Evolutionary conservation across 2,113 vertebrate genomes (phyloP).

Genomic region (Diadophis punctatus): DNA sequence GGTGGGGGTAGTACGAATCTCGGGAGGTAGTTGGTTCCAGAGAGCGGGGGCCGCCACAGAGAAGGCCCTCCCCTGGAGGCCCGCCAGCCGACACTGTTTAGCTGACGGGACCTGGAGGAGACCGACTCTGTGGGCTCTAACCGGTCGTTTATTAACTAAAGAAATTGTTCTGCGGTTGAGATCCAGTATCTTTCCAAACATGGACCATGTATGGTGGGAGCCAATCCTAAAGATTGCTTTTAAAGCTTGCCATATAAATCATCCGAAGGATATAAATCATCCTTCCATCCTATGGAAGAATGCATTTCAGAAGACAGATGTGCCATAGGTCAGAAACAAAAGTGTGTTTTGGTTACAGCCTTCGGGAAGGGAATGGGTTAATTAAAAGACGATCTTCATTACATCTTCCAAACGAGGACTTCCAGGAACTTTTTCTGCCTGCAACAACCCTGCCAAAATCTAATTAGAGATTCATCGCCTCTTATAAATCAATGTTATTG

Average conservation of each 20-base stretch:
- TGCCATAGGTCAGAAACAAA: slow-evolving; percentile 37
- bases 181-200: neutral
- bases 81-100: too few species aligned
- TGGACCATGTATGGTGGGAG: neutral
- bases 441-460: slow-evolving; percentile 81
- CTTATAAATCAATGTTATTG: slow-evolving; percentile 89
- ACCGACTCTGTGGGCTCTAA: too few species aligned
- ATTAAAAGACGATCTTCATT: slow-evolving; percentile 71
- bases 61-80: too few species aligned
- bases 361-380: slow-evolving; percentile 68
- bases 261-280: too few species aligned
- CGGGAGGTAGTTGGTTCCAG: too few species aligned
- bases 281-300: neutral
- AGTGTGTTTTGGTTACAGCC: slow-evolving; percentile 36
- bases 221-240: neutral
- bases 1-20: too few species aligned
- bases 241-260: neutral
- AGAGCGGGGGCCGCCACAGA: too few species aligned
- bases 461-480: slow-evolving; percentile 91
- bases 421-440: slow-evolving; percentile 70
- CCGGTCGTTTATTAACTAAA: slow-evolving; percentile 14
- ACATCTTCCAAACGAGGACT: slow-evolving; percentile 77
- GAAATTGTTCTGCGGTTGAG: neutral
- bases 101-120: too few species aligned
- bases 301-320: slow-evolving; percentile 18